These are phyloP conservation scores for Lindbergichthys nudifrons DNA, from an alignment of 2,797 vertebrate genomes.

Conservation along the genomic window DNA sequence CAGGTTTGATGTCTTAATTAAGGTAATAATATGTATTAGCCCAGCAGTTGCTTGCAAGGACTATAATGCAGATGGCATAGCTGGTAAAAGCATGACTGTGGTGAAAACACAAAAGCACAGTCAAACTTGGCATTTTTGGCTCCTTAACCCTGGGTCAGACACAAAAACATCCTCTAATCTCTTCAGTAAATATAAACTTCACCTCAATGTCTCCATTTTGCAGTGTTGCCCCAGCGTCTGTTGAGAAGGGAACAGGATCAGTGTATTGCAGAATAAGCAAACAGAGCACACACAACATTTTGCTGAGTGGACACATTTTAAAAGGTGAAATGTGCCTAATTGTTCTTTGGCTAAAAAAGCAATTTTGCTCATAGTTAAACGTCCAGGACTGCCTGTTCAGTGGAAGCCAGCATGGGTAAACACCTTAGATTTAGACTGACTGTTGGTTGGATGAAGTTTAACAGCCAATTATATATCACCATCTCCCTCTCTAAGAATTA, in stretches of 20 bases:
- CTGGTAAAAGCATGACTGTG: slow-evolving; percentile 9
- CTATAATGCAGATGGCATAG: slow-evolving; percentile 17
- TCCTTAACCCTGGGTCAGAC: slow-evolving; percentile 9
- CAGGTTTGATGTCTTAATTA: slow-evolving; percentile 42
- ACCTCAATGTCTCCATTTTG: slow-evolving; percentile 94
- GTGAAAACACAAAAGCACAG: not conserved
- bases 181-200: slow-evolving; percentile 44
- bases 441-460: not conserved
- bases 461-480: not conserved
- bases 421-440: not conserved
- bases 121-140: not conserved
- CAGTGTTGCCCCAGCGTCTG: slow-evolving; percentile 92
- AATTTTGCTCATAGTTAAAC: not conserved
- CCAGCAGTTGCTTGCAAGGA: not conserved
- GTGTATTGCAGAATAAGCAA: slow-evolving; percentile 51
- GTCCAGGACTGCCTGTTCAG: slow-evolving; percentile 6
- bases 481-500: not conserved
- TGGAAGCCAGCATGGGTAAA: slow-evolving; percentile 2
- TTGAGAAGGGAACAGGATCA: slow-evolving; percentile 41
- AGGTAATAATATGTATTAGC: slow-evolving; percentile 4
- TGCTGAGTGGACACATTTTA: slow-evolving; percentile 44
- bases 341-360: slow-evolving; percentile 17
- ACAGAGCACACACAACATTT: slow-evolving; percentile 25
- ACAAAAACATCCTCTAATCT: slow-evolving; percentile 20
- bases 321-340: slow-evolving; percentile 29